Base-by-base conservation (phyloP, 1,140 invertebrate genomes). In the Danaus melanippus region DNA sequence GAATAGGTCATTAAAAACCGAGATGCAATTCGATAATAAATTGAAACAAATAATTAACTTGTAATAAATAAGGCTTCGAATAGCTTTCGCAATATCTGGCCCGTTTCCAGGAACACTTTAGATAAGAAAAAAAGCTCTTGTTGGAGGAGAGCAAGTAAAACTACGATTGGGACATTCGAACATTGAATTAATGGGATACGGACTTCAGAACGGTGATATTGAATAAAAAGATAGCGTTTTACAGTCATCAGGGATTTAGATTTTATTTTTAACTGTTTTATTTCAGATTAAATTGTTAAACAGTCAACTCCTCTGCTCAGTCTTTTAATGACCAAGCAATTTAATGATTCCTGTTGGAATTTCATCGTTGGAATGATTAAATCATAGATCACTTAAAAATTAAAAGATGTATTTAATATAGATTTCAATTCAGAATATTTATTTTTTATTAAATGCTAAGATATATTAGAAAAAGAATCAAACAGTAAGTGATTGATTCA, bases 31-130 rank as follows among this genome's bases (percentile, higher is more conserved):
- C 47, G 47, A 53, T 46, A 62, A 71, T 71, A 79, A 74, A 74
- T 74, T 70, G 71, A 71, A 75, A 75, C 66, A 68, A 69, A 75
- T 74, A 72, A 77, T 74, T 72, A 77, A 79, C 69, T 68, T 45
- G 66, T 58, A 60, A 77, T 79, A 77, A 76, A 79, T 74, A 76
- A 72, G 60, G 62, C 56, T 71, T 74, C 65, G 66, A 54, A 54
- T 63, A 60, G 64, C 62, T 62, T 66, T 47, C 44, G 47, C 58
- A 56, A 60, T 68, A 71, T 64, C 69, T 79, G 76, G 76, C 74
- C 12, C 48, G 43, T n/a, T 58, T 71, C 76, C 76, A 79, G 67
- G 40, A 65, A 63, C 64, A 66, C 64, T 76, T 73, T 69, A 74
- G 69, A 71, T 76, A 76, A 67, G 66, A 60, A 60, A 72, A 74